A percentile compares a stretch with the other conserved stretches of the same genome.
These are phyloP conservation scores for Heliornis fulica DNA, from an alignment of 2,113 vertebrate species.

Conservation along the genomic window DNA sequence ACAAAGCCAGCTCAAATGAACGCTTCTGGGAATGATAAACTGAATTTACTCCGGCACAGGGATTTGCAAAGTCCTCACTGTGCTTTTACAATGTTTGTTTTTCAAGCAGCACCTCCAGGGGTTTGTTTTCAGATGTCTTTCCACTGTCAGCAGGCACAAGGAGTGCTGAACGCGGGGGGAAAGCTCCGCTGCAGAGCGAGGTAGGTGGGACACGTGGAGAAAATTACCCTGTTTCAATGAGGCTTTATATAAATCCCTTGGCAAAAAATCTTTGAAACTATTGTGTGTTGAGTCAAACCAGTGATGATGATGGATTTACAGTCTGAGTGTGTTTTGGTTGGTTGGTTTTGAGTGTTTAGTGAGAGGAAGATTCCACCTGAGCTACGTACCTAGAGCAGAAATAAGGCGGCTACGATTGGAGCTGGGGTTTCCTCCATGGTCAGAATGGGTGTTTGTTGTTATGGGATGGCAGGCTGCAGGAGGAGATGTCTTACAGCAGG, in stretches of 20 bases:
- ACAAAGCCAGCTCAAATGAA: background rate
- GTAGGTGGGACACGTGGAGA: background rate
- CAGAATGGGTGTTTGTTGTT: background rate
- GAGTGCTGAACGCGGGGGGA: background rate
- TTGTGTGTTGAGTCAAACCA: background rate
- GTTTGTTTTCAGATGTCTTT: background rate
- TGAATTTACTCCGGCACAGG: background rate
- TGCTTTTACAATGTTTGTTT: background rate
- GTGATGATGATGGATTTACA: background rate
- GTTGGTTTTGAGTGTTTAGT: background rate
- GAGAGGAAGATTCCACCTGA: background rate
- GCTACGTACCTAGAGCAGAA: background rate
- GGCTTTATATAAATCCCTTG: background rate
- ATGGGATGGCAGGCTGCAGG: background rate
- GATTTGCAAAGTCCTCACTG: background rate
- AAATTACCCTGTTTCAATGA: background rate
- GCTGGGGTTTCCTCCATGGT: background rate
- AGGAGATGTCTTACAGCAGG: background rate
- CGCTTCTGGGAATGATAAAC: background rate
- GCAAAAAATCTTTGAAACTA: background rate
- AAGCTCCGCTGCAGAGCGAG: background rate
- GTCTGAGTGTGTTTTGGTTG: background rate
- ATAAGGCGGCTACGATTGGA: background rate
- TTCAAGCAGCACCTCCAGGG: background rate
- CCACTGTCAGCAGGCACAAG: background rate